Conservation (phyloP, 1,140 invertebrate species). For the Ptiloglossa arizonensis region DNA sequence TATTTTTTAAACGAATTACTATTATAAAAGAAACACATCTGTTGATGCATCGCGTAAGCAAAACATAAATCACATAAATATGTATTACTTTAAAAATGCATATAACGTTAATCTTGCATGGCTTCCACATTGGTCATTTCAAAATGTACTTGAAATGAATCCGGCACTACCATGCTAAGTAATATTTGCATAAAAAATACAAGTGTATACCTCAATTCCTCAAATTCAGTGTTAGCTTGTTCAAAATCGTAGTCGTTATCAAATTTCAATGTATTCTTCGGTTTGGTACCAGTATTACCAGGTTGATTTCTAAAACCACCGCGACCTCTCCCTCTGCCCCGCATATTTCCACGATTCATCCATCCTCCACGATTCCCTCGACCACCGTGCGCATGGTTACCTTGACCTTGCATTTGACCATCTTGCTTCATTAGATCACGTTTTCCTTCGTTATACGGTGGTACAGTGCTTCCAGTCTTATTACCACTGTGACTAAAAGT, state of each 20-base stretch:
- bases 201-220: conserved; percentile 88
- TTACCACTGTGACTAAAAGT: conserved; percentile 70
- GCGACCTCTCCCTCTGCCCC: conserved; percentile 76
- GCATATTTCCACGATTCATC: conserved; percentile 77
- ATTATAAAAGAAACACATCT: conserved; percentile 25
- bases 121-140: conserved; percentile 71
- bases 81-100: conserved; percentile 67
- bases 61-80: conserved; percentile 15
- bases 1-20: not conserved
- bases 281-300: conserved; percentile 73
- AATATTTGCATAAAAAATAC: not conserved
- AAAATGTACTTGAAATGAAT: conserved; percentile 65
- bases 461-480: conserved; percentile 73
- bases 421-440: conserved; percentile 69
- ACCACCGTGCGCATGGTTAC: conserved; percentile 76
- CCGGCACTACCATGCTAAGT: conserved; percentile 69
- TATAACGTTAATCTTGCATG: conserved; percentile 70
- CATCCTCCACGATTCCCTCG: conserved; percentile 81
- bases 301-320: conserved; percentile 74
- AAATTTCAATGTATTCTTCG: conserved; percentile 92
- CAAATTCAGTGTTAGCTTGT: conserved; percentile 97
- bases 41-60: conserved; percentile 71
- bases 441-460: conserved; percentile 77
- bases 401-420: conserved; percentile 71
- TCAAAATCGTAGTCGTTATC: conserved; percentile 99